phyloP scores from a whole-genome alignment of 2,113 vertebrate species.

The Hemichromis elongatus region DNA sequence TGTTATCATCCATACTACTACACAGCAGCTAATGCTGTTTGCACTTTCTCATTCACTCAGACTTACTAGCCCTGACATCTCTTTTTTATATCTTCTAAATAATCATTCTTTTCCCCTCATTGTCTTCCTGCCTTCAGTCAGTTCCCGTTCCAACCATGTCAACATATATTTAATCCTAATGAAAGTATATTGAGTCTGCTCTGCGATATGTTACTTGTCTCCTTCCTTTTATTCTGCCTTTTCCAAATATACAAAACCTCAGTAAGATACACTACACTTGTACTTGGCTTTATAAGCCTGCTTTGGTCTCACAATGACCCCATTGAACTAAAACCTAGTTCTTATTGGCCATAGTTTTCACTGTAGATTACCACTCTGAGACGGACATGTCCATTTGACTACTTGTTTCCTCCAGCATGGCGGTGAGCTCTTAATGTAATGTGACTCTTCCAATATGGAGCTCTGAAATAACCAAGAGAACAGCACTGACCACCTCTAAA shows the following conservation, averaged over 20 bases:
- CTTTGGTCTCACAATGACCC: constrained; percentile 32
- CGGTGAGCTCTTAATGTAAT: constrained; percentile 36
- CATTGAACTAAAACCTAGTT: constrained; percentile 27
- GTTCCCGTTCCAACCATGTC: neutral
- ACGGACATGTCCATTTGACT: constrained; percentile 35
- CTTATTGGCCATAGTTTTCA: constrained; percentile 15
- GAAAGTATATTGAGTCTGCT: neutral
- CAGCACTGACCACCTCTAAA: constrained; percentile 59
- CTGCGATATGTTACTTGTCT: neutral
- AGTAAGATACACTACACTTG: constrained; percentile 19
- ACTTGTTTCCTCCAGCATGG: constrained; percentile 22
- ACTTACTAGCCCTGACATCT: neutral
- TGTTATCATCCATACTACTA: neutral
- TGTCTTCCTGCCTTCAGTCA: neutral
- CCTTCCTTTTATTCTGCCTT: neutral
- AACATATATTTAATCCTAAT: neutral
- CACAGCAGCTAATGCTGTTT: neutral
- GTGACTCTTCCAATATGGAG: constrained; percentile 43
- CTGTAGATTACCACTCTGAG: constrained; percentile 33
- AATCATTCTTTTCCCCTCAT: neutral
- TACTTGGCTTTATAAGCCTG: neutral
- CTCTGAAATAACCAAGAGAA: constrained; percentile 38
- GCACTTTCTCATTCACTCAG: fast-evolving
- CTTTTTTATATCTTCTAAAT: neutral
- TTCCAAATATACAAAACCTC: constrained; percentile 9